Conservation (phyloP, 2,797 vertebrate genomes). For the Orestias chungarensis region DNA sequence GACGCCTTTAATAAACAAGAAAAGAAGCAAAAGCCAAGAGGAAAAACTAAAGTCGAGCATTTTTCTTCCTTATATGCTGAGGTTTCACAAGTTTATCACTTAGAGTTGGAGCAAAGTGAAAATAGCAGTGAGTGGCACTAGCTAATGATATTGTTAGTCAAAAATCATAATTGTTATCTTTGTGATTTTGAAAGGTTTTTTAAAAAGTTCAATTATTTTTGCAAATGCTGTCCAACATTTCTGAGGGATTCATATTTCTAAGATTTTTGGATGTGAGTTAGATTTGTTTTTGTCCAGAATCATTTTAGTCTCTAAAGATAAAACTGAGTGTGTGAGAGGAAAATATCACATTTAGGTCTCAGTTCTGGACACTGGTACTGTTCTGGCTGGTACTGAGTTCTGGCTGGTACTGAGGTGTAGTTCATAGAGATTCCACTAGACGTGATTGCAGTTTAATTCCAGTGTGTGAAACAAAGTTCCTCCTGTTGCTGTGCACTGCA, state of each 20-base stretch:
- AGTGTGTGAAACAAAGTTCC: too few relatives aligned
- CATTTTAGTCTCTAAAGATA: background rate
- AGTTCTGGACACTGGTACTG: too few relatives aligned
- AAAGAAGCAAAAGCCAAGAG: slow-evolving; percentile 10
- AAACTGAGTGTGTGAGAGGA: background rate
- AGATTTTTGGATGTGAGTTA: background rate
- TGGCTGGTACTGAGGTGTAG: background rate
- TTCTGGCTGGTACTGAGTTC: too few relatives aligned
- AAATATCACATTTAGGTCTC: too few relatives aligned
- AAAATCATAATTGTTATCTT: background rate
- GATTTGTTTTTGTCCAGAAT: background rate
- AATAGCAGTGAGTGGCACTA: background rate
- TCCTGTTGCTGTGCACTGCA: too few relatives aligned
- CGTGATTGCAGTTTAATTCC: too few relatives aligned
- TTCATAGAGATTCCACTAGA: too few relatives aligned
- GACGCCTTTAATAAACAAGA: slow-evolving; percentile 25
- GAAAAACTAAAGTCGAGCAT: background rate
- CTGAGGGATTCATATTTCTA: background rate
- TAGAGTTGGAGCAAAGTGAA: slow-evolving; percentile 6
- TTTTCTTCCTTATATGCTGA: slow-evolving; percentile 1
- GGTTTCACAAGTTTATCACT: slow-evolving; percentile 32
- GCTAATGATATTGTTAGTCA: too few relatives aligned
- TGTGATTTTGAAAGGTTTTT: background rate
- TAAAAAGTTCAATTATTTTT: background rate
- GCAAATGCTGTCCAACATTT: background rate